phyloP scores from a whole-genome alignment of 2,797 vertebrate species.

The Melanotaenia boesemani region DNA sequence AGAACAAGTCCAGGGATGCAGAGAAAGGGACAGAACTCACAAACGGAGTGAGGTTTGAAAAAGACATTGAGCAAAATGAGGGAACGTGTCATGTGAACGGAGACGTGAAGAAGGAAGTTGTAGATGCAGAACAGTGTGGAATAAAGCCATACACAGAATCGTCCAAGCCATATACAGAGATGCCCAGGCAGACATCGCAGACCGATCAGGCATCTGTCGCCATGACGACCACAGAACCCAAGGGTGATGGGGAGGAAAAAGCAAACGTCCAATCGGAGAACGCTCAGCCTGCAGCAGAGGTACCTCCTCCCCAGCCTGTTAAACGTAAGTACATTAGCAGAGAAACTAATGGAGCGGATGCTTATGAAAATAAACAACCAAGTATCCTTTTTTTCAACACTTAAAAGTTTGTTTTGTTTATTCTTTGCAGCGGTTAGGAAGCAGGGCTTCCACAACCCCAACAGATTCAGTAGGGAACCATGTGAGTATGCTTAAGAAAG shows the following conservation, averaged over 20 bases:
- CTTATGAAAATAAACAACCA: too few relatives aligned
- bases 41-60: conserved; percentile 64
- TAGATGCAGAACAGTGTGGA: conserved; percentile 58
- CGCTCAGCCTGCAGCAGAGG: conserved; percentile 59
- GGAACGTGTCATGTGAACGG: conserved; percentile 54
- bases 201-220: conserved; percentile 62
- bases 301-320: conserved; percentile 62
- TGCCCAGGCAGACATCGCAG: conserved; percentile 50
- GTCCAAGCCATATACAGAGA: conserved; percentile 69
- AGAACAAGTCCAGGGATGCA: conserved; percentile 40
- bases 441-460: conserved; percentile 85
- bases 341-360: too few relatives aligned
- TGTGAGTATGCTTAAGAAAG: conserved; percentile 72
- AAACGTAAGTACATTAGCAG: conserved; percentile 67
- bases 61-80: conserved; percentile 31
- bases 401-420: conserved; percentile 5
- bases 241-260: conserved; percentile 59
- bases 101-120: conserved; percentile 65
- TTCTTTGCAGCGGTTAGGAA: conserved; percentile 81
- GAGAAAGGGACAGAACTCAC: conserved; percentile 46
- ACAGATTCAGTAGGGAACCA: conserved; percentile 89
- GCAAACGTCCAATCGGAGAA: conserved; percentile 64
- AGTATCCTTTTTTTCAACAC: neutral
- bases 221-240: conserved; percentile 61
- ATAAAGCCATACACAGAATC: conserved; percentile 72